A percentile compares a stretch with the other conserved stretches of the same genome.
Conservation (phyloP, 2,113 vertebrate genomes). For the Rattus norvegicus region GRCr8 NC_086037.1:34645001-34645500, state of each 20-base stretch:
- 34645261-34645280: background rate
- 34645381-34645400: background rate
- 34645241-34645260: background rate
- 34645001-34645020: background rate
- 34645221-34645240: background rate
- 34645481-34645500: background rate
- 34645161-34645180: background rate
- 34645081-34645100: background rate
- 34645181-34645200: background rate
- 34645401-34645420: background rate
- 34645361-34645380: background rate
- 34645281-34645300: background rate
- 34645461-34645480: background rate
- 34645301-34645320: slow-evolving; percentile 4
- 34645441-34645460: background rate
- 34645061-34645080: background rate
- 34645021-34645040: background rate
- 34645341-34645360: background rate
- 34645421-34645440: background rate
- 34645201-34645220: background rate
- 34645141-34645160: background rate
- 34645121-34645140: background rate
- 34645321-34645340: background rate
- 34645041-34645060: background rate
- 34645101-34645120: background rate